Percentiles rank a stretch among this genome's conserved stretches.
These are phyloP conservation scores for Drosophila barbarae DNA, from an alignment of 2,888 invertebrate genomes.

Conservation along the genomic window DNA sequence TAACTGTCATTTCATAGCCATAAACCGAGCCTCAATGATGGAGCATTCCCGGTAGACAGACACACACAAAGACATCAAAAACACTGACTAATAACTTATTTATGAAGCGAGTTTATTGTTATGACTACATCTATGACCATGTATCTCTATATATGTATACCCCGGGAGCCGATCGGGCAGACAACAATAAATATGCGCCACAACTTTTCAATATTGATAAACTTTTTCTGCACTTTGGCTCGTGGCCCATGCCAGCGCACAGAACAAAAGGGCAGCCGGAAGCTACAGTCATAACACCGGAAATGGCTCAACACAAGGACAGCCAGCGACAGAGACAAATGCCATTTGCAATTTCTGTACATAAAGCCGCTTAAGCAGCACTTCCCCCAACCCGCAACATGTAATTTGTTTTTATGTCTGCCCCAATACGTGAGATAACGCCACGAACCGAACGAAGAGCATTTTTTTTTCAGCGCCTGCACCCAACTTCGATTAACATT, in stretches of 20 bases:
- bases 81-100: conserved; percentile 70
- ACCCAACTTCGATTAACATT: conserved; percentile 72
- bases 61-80: conserved; percentile 3
- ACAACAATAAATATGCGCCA: conserved; percentile 61
- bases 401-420: conserved; percentile 75
- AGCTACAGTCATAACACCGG: conserved; percentile 71
- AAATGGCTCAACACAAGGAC: conserved; percentile 60
- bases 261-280: conserved; percentile 45
- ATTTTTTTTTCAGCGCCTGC: conserved; percentile 30
- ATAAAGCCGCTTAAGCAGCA: conserved; percentile 74
- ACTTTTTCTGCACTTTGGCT: conserved; percentile 59
- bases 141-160: not conserved
- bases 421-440: conserved; percentile 72
- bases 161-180: conserved; percentile 21
- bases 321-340: conserved; percentile 49
- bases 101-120: conserved; percentile 64
- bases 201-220: conserved; percentile 71
- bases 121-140: conserved; percentile 43
- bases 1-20: not conserved
- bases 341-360: conserved; percentile 74
- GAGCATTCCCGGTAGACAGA: conserved; percentile 6
- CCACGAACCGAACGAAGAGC: conserved; percentile 41
- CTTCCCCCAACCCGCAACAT: conserved; percentile 40
- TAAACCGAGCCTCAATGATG: conserved; percentile 21
- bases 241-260: conserved; percentile 3